Evolutionary conservation across 2,113 vertebrate genomes (phyloP).

Genomic region (Cichladusa arquata): DNA sequence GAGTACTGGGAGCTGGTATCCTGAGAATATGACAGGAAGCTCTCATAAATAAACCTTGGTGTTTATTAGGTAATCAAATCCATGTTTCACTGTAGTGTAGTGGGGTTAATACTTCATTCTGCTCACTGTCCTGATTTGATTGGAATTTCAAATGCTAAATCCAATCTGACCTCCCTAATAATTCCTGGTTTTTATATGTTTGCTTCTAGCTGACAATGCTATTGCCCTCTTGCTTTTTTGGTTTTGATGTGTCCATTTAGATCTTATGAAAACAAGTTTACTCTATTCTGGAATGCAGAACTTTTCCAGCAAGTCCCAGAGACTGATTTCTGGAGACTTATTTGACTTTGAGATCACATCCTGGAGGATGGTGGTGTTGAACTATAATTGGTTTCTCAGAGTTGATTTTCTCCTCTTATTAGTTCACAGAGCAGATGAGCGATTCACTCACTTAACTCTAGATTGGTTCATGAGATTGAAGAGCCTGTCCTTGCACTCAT

Average conservation of each 20-base stretch:
- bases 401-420: conserved; percentile 44
- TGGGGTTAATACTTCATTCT: neutral
- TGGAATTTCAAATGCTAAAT: neutral
- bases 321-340: neutral
- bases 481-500: neutral
- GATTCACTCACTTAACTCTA: conserved; percentile 39
- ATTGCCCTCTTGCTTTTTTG: neutral
- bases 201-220: neutral
- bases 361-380: neutral
- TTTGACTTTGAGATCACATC: conserved; percentile 16
- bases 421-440: neutral
- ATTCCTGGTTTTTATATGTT: neutral
- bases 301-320: neutral
- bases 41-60: neutral
- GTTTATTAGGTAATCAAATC: neutral
- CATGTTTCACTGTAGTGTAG: neutral
- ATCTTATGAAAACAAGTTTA: neutral
- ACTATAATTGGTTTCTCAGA: conserved; percentile 41
- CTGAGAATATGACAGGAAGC: neutral
- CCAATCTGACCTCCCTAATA: neutral
- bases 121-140: neutral
- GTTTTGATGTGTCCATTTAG: neutral
- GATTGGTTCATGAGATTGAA: conserved; percentile 45
- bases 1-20: neutral
- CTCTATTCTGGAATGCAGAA: neutral